A percentile compares a stretch with the other conserved stretches of the same genome.
phyloP scores from a whole-genome alignment of 2,113 vertebrate species.

The Cephalophus harveyi region DNA sequence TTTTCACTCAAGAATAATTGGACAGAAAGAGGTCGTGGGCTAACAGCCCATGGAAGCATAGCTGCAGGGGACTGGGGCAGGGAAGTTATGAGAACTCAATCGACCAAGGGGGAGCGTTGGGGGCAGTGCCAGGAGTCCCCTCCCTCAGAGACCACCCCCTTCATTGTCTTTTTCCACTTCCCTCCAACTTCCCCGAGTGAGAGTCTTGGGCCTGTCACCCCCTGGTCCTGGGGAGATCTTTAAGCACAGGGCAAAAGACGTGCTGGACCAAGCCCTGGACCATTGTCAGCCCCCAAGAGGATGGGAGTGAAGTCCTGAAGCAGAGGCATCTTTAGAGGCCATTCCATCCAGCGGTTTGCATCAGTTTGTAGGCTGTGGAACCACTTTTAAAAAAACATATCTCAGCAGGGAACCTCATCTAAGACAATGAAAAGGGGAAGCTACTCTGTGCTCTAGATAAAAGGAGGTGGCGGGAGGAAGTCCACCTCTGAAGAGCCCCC shows the following conservation, averaged over 20 bases:
- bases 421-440: not conserved
- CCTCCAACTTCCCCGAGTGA: fast-evolving
- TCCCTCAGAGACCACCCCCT: not conserved
- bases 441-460: not conserved
- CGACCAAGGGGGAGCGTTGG: not conserved
- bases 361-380: not conserved
- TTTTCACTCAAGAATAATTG: not conserved
- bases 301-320: not conserved
- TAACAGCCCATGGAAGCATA: not conserved
- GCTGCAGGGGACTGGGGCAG: slow-evolving; percentile 43
- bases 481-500: not conserved
- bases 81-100: not conserved
- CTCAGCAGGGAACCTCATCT: not conserved
- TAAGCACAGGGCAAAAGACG: not conserved
- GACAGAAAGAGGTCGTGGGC: not conserved
- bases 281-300: not conserved
- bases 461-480: not conserved
- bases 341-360: not conserved
- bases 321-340: not conserved
- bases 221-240: not conserved
- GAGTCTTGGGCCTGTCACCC: not conserved
- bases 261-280: not conserved
- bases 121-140: fast-evolving
- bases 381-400: fast-evolving
- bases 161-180: not conserved